Conservation (phyloP, 2,797 vertebrate species). For the Diglossa cyanea region DNA sequence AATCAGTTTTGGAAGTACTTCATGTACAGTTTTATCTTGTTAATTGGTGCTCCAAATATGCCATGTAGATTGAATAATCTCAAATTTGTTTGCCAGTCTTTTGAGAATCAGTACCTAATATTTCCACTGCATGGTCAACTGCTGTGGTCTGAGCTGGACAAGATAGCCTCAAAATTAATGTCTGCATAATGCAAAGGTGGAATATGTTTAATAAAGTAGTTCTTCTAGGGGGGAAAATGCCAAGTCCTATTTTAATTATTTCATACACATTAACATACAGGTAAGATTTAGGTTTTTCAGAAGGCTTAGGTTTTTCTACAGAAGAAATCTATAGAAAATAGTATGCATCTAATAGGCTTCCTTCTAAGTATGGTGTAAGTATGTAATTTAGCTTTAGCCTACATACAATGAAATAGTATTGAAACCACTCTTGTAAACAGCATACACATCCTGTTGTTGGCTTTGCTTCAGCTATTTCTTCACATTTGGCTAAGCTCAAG, state of each 20-base stretch:
- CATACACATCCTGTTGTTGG: conserved; percentile 1
- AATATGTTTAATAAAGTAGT: background rate
- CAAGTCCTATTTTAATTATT: background rate
- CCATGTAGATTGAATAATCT: background rate
- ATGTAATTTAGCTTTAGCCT: background rate
- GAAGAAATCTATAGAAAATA: background rate
- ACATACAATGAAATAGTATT: background rate
- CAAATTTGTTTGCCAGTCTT: background rate
- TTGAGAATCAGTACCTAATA: background rate
- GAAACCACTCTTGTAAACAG: conserved; percentile 7
- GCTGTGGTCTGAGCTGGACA: background rate
- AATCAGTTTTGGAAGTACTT: background rate
- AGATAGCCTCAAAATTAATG: background rate
- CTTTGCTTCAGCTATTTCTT: conserved; percentile 54
- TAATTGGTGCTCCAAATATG: background rate
- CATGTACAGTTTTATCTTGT: background rate
- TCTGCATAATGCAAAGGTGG: background rate
- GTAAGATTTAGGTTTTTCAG: background rate
- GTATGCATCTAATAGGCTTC: background rate
- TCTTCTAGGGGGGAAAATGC: background rate
- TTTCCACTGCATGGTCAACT: background rate
- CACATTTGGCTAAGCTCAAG: conserved; percentile 42
- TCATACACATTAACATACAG: background rate
- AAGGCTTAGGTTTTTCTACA: background rate
- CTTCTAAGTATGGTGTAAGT: background rate